Evolutionary conservation across 2,797 vertebrate genomes (phyloP), one percentile per base, ranked within the genome.

Genomic region (Tokudaia tokunoshimensis): DNA sequence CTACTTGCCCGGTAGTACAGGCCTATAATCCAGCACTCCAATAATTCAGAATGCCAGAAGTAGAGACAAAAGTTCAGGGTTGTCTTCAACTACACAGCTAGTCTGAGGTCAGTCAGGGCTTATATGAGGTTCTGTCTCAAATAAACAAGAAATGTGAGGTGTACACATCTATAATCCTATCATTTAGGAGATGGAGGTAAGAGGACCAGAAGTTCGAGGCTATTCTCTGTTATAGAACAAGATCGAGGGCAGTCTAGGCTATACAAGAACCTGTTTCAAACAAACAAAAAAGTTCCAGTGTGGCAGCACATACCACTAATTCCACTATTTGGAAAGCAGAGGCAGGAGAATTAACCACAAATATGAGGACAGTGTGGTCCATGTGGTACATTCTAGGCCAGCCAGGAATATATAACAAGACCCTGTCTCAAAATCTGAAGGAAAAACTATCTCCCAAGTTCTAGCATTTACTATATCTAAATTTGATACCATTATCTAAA

Each of bases 401-500:
- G 31, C 6, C 57, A 70, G 31, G 2, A 34, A 34, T 37, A 70
- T n/a, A 86, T 20, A 85, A 31, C 31, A 70, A 86, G 63, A 85
- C 41, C 41, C 41, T 29, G 10, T 34, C 44, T 50, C 82, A 85
- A 65, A 47, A 50, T 31, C 24, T 63, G 81, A 63, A 44, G 34
- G 34, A 15, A 65, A 37, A 55, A 72, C 65, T 17, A 72, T 17
- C 47, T 15, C 55, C 79, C 61, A 94, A 89, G 13, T 84, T 88
- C 34, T 83, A 83, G 82, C 15, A 92, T 34, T 70, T 44, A 59
- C n/a, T 84, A 76, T 84, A 50, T 86, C 47, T 92, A 41, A 89
- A 89, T 41, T 85, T 89, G 55, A 81, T 65, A 74, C 1, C 44
- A 92, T 65, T 86, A 72, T 86, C 47, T 55, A 89, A 94, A 74